Percentiles rank a stretch among this genome's conserved stretches.
Conservation (phyloP, 2,888 invertebrate species). For the Diadromus collaris region DNA sequence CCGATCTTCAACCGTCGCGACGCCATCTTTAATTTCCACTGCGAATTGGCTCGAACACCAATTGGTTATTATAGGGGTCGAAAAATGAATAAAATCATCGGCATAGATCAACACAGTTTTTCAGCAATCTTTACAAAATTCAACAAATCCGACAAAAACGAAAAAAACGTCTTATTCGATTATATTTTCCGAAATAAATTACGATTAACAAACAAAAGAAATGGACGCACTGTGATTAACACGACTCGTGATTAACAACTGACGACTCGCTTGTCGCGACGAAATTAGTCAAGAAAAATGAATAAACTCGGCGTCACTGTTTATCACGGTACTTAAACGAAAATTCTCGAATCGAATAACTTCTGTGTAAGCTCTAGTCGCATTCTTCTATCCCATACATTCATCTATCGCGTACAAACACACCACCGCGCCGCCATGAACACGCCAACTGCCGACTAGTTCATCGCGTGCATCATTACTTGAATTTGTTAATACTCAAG, state of each 20-base stretch:
- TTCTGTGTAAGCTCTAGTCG: too few relatives aligned
- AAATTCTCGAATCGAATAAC: too few relatives aligned
- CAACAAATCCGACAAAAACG: not conserved
- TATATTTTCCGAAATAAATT: not conserved
- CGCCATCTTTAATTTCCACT: not conserved
- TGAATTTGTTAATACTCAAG: too few relatives aligned
- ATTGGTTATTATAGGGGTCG: not conserved
- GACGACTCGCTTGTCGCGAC: not conserved
- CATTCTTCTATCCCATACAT: too few relatives aligned
- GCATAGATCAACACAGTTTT: not conserved
- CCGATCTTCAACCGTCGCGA: not conserved
- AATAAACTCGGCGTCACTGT: too few relatives aligned
- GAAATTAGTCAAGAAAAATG: too few relatives aligned
- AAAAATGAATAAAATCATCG: not conserved
- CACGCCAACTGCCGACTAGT: too few relatives aligned
- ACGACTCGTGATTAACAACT: too few relatives aligned
- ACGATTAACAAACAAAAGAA: not conserved
- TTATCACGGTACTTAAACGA: too few relatives aligned
- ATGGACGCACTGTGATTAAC: not conserved
- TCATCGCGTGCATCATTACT: too few relatives aligned
- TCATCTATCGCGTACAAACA: too few relatives aligned
- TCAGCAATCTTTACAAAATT: not conserved
- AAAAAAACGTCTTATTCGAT: not conserved
- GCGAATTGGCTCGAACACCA: not conserved
- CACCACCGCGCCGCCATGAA: too few relatives aligned